Evolutionary conservation across 1,140 invertebrate genomes (phyloP), one percentile per base, ranked within the genome.

Genomic region (Zophobas morio): DNA sequence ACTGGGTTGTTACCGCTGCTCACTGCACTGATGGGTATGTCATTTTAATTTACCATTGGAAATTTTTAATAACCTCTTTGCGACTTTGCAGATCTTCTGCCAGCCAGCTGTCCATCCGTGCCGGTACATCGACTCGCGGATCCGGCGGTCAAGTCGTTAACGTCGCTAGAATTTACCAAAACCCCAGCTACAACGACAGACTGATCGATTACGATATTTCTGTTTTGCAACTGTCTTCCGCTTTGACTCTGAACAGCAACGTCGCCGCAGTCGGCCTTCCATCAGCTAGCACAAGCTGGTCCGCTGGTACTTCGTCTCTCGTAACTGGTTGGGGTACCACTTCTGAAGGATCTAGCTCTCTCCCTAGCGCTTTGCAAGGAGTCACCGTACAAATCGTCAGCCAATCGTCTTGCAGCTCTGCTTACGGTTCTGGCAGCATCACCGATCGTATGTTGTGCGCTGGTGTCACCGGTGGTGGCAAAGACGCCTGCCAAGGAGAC

Each of bases 1-100:
- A 88, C 1, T 90, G 87, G 80, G 87, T 92, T 1, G 32, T 93
- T 1, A 92, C 91, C 0, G 92, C 92, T 0, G 92, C 85, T 1
- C 92, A 93, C 82, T 93, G 92, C 74, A 86, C 89, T 32, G 85
- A 86, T 57, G 80, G 77, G 80, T 82, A 77, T 71, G 34, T 74
- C 1, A 2, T 72, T 72, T 71, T n/a, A 47, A 40, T 42, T 0
- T 32, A 36, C 56, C 6, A 5, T 36, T 34, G 5, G 34, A 8
- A 57, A 33, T 40, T 70, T 1, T 47, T 4, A 32, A 20, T 32
- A 5, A 56, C 3, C 5, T 56, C 20, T 56, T 60, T 4, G 20
- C 1, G 5, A n/a, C 42, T 36, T 75, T 56, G 2, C 42, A 60
- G 70, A 73, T 72, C 36, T 1, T 5, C 54, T 6, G 75, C 70